phyloP scores from a whole-genome alignment of 1,140 invertebrate genomes.

The Maconellicoccus hirsutus region DNA sequence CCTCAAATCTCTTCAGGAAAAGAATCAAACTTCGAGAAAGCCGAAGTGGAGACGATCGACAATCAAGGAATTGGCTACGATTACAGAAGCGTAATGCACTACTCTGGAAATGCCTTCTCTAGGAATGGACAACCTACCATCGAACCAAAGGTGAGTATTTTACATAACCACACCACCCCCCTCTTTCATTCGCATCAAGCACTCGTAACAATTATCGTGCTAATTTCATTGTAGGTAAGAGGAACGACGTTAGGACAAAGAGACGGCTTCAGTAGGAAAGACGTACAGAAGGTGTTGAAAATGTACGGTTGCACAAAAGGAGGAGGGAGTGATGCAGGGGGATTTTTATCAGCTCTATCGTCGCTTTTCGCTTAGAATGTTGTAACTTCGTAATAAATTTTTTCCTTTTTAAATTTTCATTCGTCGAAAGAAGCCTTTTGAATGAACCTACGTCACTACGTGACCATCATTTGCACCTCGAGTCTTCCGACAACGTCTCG shows the following conservation, averaged over 20 bases:
- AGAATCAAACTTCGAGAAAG: slow-evolving; percentile 56
- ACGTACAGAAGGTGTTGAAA: slow-evolving; percentile 57
- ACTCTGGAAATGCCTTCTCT: slow-evolving; percentile 63
- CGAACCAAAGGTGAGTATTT: slow-evolving; percentile 44
- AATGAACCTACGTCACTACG: too few relatives aligned
- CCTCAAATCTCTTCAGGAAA: slow-evolving; percentile 36
- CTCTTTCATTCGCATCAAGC: not conserved
- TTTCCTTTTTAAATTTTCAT: too few relatives aligned
- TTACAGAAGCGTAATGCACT: slow-evolving; percentile 75
- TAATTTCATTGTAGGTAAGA: slow-evolving; percentile 30
- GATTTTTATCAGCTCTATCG: not conserved
- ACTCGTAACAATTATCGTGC: not conserved
- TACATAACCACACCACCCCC: not conserved
- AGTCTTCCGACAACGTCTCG: too few relatives aligned
- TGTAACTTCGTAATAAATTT: too few relatives aligned
- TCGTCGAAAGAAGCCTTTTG: too few relatives aligned
- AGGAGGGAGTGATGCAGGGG: not conserved
- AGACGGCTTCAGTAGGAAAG: slow-evolving; percentile 54
- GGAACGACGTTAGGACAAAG: slow-evolving; percentile 45
- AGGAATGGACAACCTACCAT: slow-evolving; percentile 58
- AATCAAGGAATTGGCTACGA: slow-evolving; percentile 59
- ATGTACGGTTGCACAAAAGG: slow-evolving; percentile 58
- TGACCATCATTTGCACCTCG: too few relatives aligned
- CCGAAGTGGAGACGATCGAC: slow-evolving; percentile 39
- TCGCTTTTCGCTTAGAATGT: not conserved